Evolutionary conservation across 2,888 invertebrate genomes (phyloP).

Genomic region (Amaurobius ferox): DNA sequence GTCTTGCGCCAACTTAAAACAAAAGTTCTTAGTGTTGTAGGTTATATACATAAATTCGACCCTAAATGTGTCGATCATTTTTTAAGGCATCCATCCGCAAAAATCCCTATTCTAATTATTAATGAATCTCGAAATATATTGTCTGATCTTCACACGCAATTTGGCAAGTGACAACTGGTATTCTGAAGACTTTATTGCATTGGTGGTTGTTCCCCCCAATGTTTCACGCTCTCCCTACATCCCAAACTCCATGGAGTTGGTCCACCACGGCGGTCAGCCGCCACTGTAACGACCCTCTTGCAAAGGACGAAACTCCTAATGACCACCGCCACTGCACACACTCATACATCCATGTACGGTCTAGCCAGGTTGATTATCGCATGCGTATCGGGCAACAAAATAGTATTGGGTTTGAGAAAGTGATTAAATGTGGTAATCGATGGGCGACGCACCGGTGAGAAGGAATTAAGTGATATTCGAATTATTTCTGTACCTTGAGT

Average conservation of each 20-base stretch:
- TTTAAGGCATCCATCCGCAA: too few species aligned
- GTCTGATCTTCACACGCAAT: too few species aligned
- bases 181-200: too few species aligned
- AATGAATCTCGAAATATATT: too few species aligned
- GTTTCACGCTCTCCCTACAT: not conserved
- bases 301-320: slow-evolving; percentile 24
- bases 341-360: slow-evolving; percentile 4
- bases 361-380: slow-evolving; percentile 35
- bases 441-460: not conserved
- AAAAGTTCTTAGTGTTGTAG: too few species aligned
- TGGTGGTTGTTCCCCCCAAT: not conserved
- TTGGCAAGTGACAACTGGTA: too few species aligned
- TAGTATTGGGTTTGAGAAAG: slow-evolving; percentile 16
- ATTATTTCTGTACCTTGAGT: not conserved
- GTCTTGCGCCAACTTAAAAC: too few species aligned
- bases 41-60: too few species aligned
- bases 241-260: slow-evolving; percentile 15
- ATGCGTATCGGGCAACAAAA: not conserved
- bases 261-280: slow-evolving; percentile 51
- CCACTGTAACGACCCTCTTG: slow-evolving; percentile 29
- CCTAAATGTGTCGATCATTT: too few species aligned
- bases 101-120: too few species aligned
- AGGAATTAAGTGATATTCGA: not conserved
- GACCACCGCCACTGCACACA: slow-evolving; percentile 43
- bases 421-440: slow-evolving; percentile 14